Conservation (phyloP, 2,888 invertebrate genomes). For the Cyclophora albipunctata region DNA sequence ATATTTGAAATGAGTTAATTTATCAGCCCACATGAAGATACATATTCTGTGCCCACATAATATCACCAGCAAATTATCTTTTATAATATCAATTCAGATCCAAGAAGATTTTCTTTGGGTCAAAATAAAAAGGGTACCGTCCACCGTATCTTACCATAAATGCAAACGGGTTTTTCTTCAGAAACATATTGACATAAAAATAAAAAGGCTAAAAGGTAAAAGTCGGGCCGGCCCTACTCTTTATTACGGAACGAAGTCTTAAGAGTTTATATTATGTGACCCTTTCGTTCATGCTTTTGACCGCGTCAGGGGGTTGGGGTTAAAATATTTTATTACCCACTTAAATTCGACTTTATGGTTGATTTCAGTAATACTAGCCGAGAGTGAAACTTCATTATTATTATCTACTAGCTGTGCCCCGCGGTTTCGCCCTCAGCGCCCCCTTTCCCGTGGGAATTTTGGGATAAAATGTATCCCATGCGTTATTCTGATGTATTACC, state of each 20-base stretch:
- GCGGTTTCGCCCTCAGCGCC: too few relatives aligned
- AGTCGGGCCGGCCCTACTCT: constrained; percentile 6
- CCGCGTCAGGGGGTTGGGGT: constrained; percentile 13
- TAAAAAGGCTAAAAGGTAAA: constrained; percentile 20
- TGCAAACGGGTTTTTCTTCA: constrained; percentile 15
- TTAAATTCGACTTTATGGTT: constrained; percentile 2
- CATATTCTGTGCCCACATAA: too few relatives aligned
- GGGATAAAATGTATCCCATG: too few relatives aligned
- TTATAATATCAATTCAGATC: too few relatives aligned
- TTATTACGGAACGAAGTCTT: constrained; percentile 15
- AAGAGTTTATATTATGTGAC: constrained; percentile 15
- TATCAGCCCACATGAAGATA: too few relatives aligned
- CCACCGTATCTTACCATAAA: constrained; percentile 8
- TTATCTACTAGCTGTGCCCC: too few relatives aligned
- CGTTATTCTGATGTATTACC: too few relatives aligned
- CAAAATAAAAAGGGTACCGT: too few relatives aligned
- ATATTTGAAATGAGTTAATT: too few relatives aligned
- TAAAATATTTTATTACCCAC: constrained; percentile 16
- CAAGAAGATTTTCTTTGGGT: too few relatives aligned
- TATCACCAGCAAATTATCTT: too few relatives aligned
- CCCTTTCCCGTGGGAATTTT: too few relatives aligned
- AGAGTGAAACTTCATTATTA: constrained; percentile 1
- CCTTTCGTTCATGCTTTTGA: constrained; percentile 18
- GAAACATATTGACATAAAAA: constrained; percentile 22
- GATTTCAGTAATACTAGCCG: neutral